These are phyloP conservation scores for Oncorhynchus keta DNA, from an alignment of 2,113 vertebrate species.

Conservation along the genomic window DNA sequence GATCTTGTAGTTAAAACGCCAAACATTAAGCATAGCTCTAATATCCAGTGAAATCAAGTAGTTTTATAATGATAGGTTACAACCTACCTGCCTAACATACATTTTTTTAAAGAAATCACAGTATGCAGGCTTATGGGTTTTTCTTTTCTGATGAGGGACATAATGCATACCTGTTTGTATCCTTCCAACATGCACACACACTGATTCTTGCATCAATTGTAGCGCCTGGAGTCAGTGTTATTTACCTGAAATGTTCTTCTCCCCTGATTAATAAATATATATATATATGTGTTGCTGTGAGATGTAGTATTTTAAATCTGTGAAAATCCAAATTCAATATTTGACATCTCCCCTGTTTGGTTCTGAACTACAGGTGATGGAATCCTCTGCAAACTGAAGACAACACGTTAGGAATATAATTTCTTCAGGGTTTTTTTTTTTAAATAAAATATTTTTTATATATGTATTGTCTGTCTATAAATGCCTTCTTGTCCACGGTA, in stretches of 20 bases:
- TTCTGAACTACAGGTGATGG: constrained; percentile 60
- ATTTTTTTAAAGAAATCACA: too few relatives aligned
- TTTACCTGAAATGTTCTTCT: constrained; percentile 15
- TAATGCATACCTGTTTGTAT: neutral
- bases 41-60: neutral
- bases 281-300: neutral
- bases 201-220: neutral
- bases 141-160: neutral
- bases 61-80: neutral
- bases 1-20: too few relatives aligned
- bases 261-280: neutral
- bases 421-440: constrained; percentile 4
- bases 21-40: neutral
- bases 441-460: constrained; percentile 50
- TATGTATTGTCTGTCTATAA: too few relatives aligned
- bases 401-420: constrained; percentile 21
- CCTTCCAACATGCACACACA: neutral
- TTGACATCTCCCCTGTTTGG: constrained; percentile 44
- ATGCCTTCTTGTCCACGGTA: too few relatives aligned
- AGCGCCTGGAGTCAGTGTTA: constrained; percentile 3
- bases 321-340: constrained; percentile 14
- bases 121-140: neutral
- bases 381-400: constrained; percentile 17
- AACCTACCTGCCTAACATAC: too few relatives aligned
- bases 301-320: neutral